These are phyloP conservation scores for Uropetala carovei DNA, from an alignment of 2,888 invertebrate genomes.

Conservation along the genomic window DNA sequence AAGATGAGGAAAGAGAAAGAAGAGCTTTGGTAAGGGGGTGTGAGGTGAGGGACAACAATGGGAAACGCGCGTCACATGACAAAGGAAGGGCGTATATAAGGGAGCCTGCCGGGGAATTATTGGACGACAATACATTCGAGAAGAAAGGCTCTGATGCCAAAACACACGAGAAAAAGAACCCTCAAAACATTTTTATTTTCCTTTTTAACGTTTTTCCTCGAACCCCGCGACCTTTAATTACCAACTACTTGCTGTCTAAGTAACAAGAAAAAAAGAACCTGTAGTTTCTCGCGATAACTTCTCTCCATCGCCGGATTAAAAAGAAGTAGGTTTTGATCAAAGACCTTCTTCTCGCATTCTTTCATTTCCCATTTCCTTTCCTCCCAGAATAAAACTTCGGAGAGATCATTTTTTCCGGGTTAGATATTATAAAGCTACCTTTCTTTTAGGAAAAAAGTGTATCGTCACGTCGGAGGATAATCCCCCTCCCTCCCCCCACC, in stretches of 20 bases:
- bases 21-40: neutral
- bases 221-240: constrained; percentile 33
- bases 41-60: neutral
- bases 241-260: neutral
- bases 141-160: constrained; percentile 6
- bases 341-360: neutral
- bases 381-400: neutral
- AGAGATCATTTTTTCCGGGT: neutral
- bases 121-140: constrained; percentile 30
- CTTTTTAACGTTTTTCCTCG: neutral
- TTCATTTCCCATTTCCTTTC: too few species aligned
- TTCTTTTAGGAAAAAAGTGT: neutral
- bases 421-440: constrained; percentile 5
- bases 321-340: neutral
- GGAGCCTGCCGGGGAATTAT: neutral
- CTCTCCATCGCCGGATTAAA: neutral
- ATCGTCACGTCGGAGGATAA: constrained; percentile 8
- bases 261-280: constrained; percentile 27
- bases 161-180: neutral
- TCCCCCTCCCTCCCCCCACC: too few species aligned
- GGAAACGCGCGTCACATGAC: constrained; percentile 22
- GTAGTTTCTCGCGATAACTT: neutral
- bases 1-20: neutral
- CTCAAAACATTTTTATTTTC: neutral
- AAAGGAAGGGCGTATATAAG: neutral